These are phyloP conservation scores for Platysteira castanea DNA, from an alignment of 2,113 vertebrate genomes.

Conservation along the genomic window DNA sequence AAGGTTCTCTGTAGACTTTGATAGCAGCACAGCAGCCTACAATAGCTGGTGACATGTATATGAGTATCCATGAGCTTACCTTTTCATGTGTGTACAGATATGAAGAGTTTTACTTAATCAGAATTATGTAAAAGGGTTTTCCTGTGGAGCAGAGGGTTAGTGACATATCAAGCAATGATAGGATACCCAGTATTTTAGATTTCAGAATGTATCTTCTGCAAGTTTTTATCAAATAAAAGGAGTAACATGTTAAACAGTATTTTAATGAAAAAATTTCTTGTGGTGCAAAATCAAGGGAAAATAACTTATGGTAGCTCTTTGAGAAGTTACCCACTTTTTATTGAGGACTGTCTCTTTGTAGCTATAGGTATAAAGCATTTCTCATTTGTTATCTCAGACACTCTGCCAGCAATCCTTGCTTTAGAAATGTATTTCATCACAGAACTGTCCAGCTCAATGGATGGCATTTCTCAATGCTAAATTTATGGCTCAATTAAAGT, in stretches of 20 bases:
- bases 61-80: not conserved
- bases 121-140: not conserved
- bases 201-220: not conserved
- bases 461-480: constrained; percentile 59
- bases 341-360: not conserved
- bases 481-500: constrained; percentile 71
- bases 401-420: constrained; percentile 5
- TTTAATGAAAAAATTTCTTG: not conserved
- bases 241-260: not conserved
- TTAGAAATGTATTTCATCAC: constrained; percentile 64
- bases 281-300: not conserved
- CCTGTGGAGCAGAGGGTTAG: not conserved
- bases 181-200: not conserved
- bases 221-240: constrained; percentile 7
- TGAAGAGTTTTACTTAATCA: not conserved
- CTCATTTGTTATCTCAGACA: constrained; percentile 58
- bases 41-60: not conserved
- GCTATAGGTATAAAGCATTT: constrained; percentile 32
- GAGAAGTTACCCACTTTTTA: not conserved
- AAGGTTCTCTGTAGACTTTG: not conserved
- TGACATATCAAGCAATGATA: not conserved
- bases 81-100: not conserved
- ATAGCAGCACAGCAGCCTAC: not conserved
- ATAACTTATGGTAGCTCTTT: not conserved
- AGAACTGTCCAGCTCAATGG: constrained; percentile 60